A percentile compares a stretch with the other conserved stretches of the same genome.
phyloP scores from a whole-genome alignment of 2,797 vertebrate genomes.

The Leptodactylus fallax region DNA sequence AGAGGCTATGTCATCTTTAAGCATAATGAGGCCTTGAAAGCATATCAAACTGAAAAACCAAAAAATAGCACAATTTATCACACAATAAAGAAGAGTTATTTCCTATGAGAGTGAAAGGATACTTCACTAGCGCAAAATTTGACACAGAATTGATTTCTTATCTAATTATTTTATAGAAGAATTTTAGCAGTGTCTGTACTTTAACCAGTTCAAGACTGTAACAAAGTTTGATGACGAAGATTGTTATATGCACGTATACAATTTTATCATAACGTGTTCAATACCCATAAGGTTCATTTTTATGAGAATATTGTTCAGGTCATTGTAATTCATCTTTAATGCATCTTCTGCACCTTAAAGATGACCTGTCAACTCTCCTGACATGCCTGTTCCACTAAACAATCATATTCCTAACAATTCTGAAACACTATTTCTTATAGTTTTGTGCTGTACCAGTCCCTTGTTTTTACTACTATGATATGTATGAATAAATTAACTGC shows the following conservation, averaged over 20 bases:
- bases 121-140: constrained; percentile 9
- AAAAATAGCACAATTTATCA: constrained; percentile 49
- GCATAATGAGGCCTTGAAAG: constrained; percentile 66
- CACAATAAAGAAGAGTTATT: constrained; percentile 37
- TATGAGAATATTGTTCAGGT: too few relatives aligned
- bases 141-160: constrained; percentile 9
- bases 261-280: neutral
- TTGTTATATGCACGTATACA: neutral
- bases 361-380: too few relatives aligned
- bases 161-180: neutral
- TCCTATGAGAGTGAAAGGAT: neutral
- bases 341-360: too few relatives aligned
- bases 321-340: too few relatives aligned
- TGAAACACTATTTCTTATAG: too few relatives aligned
- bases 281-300: neutral
- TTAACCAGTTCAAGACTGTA: neutral
- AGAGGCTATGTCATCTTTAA: constrained; percentile 68
- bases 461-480: too few relatives aligned
- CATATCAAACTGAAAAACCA: constrained; percentile 69
- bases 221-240: neutral
- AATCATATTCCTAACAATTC: too few relatives aligned
- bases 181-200: neutral
- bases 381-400: too few relatives aligned
- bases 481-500: too few relatives aligned
- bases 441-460: too few relatives aligned